Percentiles rank a stretch among this genome's conserved stretches.
These are phyloP conservation scores for Portunus trituberculatus DNA, from an alignment of 1,140 invertebrate species.

Conservation along the genomic window DNA sequence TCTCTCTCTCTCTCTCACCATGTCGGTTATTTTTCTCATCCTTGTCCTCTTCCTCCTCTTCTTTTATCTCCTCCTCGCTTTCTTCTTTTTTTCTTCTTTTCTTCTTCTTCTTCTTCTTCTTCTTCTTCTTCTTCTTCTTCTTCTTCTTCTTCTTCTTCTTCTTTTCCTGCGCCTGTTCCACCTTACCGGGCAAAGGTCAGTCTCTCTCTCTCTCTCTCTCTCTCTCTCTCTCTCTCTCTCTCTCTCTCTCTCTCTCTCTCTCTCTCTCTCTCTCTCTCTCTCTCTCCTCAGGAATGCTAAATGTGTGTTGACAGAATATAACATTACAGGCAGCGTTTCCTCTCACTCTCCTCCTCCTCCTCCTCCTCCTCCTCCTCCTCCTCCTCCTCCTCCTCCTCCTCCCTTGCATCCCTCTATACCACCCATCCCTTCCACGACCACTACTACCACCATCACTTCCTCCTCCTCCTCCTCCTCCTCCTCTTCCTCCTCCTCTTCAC, in stretches of 20 bases:
- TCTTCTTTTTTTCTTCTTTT: not conserved
- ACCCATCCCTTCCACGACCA: not conserved
- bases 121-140: not conserved
- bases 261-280: conserved; percentile 20
- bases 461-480: not conserved
- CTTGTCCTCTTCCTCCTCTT: not conserved
- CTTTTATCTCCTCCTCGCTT: not conserved
- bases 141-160: not conserved
- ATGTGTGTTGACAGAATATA: conserved; percentile 23
- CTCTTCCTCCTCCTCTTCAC: conserved; percentile 3
- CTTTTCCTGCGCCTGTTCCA: not conserved
- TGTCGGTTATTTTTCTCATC: not conserved
- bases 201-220: not conserved
- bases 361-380: not conserved
- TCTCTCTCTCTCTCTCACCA: not conserved
- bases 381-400: conserved; percentile 7
- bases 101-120: not conserved
- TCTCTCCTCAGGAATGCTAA: conserved; percentile 12
- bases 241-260: conserved; percentile 20
- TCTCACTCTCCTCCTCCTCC: not conserved
- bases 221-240: conserved; percentile 18
- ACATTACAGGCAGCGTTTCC: conserved; percentile 10
- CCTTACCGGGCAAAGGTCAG: not conserved
- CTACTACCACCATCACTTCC: not conserved
- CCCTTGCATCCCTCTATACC: not conserved